Evolutionary conservation across 2,888 invertebrate species (phyloP).

Genomic region (Seira ritae): DNA sequence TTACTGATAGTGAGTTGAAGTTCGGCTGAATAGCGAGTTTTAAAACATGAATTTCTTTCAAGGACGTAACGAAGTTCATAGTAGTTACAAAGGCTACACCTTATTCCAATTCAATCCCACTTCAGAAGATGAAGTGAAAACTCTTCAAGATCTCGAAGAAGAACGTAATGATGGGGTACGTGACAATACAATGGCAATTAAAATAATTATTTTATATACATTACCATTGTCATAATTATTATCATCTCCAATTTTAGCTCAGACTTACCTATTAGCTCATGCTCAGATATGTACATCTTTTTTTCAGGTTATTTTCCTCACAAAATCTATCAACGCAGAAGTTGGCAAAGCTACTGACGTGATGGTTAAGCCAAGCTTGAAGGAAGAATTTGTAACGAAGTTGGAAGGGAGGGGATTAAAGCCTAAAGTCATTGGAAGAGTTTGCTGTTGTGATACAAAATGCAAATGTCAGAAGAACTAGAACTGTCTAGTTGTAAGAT

Average conservation of each 20-base stretch:
- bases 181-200: neutral
- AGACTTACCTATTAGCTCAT: too few relatives aligned
- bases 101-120: constrained; percentile 43
- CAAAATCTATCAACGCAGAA: constrained; percentile 25
- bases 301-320: constrained; percentile 41
- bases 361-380: constrained; percentile 45
- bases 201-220: too few relatives aligned
- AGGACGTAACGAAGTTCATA: constrained; percentile 2
- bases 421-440: constrained; percentile 44
- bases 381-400: constrained; percentile 43
- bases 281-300: too few relatives aligned
- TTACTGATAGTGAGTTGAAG: too few relatives aligned
- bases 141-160: constrained; percentile 49
- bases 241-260: too few relatives aligned
- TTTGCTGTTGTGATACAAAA: constrained; percentile 29
- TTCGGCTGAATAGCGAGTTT: too few relatives aligned
- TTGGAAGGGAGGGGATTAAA: constrained; percentile 38
- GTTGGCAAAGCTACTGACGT: constrained; percentile 47
- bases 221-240: too few relatives aligned
- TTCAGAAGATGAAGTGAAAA: constrained; percentile 31
- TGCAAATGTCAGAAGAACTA: constrained; percentile 23
- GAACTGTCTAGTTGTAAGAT: neutral
- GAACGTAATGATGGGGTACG: constrained; percentile 52
- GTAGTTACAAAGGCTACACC: constrained; percentile 40
- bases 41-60: constrained; percentile 22